Base-by-base conservation (phyloP, 2,888 invertebrate species). In the Tenthredo mesomela region DNA sequence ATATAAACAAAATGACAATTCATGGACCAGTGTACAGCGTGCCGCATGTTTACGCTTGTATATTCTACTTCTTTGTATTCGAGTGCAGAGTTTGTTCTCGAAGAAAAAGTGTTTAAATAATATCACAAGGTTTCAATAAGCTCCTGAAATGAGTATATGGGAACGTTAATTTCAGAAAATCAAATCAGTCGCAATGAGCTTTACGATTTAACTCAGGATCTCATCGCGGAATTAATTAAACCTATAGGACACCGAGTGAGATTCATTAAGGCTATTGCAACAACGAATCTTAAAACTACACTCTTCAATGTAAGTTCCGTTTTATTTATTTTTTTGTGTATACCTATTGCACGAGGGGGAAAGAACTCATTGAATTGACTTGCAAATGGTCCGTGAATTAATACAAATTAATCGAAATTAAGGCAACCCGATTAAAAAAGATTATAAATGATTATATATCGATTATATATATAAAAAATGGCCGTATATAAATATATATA, bases 121-220 rank as follows among this genome's bases (percentile, higher is more conserved):
- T 61, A 61, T n/a, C 61, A 61, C 61, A 25, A 61, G 61, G 25
- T n/a, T 61, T 61, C 25, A 25, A 25, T 25, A 61, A 9, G 61
- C 61, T 25, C 61, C 61, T 61, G 61, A 10, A 61, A 61, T 61
- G 25, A 61, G 5, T 61, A 25, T 61, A 10, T 61, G 25, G 61
- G 61, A 61, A 61, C 61, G 61, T 61, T 10, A 40, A 40, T 61
- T 61, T 61, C 61, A 61, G 61, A 61, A 61, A 61, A 61, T 61
- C 61, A n/a, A 61, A 61, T 61, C 25, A 25, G 61, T 61, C n/a
- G 61, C 61, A 61, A 61, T 61, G 61, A 61, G 61, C 10, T 61
- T 9, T 61, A 61, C 61, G 61, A 61, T 61, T 10, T 61, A 10
- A 61, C 61, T 61, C 25, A 9, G n/a, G 61, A 25, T 61, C 61